Conservation (phyloP, 2,888 invertebrate species). For the Metalampra italica region DNA sequence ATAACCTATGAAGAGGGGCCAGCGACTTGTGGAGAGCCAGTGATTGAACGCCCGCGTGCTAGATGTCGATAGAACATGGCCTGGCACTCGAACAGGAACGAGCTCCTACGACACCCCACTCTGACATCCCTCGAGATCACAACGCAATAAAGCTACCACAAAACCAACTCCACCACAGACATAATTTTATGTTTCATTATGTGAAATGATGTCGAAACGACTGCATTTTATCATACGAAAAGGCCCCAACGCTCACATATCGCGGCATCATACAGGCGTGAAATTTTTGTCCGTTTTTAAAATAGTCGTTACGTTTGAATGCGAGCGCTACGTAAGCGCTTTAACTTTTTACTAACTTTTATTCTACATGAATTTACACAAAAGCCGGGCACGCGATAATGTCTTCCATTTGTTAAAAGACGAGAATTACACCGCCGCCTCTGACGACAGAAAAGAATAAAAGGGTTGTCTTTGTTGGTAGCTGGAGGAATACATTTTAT, state of each 20-base stretch:
- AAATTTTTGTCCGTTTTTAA: constrained; percentile 45
- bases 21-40: constrained; percentile 37
- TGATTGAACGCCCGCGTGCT: constrained; percentile 25
- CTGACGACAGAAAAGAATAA: constrained; percentile 66
- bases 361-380: constrained; percentile 70
- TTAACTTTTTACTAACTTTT: constrained; percentile 65
- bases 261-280: constrained; percentile 22
- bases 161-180: not conserved
- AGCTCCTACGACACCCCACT: not conserved
- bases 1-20: constrained; percentile 32
- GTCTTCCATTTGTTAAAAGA: constrained; percentile 73
- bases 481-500: constrained; percentile 61
- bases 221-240: constrained; percentile 27
- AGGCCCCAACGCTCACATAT: constrained; percentile 33
- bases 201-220: constrained; percentile 9
- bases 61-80: constrained; percentile 15
- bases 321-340: constrained; percentile 52
- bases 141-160: not conserved
- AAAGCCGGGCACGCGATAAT: constrained; percentile 69
- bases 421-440: constrained; percentile 60
- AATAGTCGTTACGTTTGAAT: constrained; percentile 55
- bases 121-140: not conserved
- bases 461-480: constrained; percentile 62
- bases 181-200: constrained; percentile 4
- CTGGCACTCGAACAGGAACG: not conserved